A percentile compares a stretch with the other conserved stretches of the same genome.
These are phyloP conservation scores for Cheilosia vernalis DNA, from an alignment of 2,888 invertebrate species.

Conservation along the genomic window DNA sequence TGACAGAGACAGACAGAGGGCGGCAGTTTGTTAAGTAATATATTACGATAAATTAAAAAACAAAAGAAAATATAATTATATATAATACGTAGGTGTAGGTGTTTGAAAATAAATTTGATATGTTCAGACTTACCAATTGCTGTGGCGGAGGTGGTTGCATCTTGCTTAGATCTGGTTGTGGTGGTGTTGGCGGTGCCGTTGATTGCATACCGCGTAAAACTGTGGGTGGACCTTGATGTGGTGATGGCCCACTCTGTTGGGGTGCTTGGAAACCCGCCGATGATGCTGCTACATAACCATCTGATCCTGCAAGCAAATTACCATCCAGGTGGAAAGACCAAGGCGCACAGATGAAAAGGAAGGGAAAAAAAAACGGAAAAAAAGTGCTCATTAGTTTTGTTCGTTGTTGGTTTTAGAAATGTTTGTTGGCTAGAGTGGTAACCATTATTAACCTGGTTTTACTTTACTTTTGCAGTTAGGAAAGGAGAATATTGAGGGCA, in stretches of 20 bases:
- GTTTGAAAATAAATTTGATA: background rate
- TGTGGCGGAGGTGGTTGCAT: slow-evolving; percentile 82
- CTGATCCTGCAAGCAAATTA: slow-evolving; percentile 77
- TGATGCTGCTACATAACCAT: slow-evolving; percentile 83
- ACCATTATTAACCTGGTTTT: too few species aligned
- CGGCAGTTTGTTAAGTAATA: background rate
- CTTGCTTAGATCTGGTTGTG: slow-evolving; percentile 80
- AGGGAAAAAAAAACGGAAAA: background rate
- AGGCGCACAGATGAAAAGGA: background rate
- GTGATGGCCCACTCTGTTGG: slow-evolving; percentile 79
- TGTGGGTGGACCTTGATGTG: slow-evolving; percentile 79
- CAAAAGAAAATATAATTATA: background rate
- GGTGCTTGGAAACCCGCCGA: slow-evolving; percentile 79
- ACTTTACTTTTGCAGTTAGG: too few species aligned
- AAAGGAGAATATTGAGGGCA: too few species aligned
- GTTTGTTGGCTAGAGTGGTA: too few species aligned
- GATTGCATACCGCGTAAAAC: slow-evolving; percentile 80
- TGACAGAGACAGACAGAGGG: background rate
- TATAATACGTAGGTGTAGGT: too few species aligned
- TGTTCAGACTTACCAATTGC: slow-evolving; percentile 79
- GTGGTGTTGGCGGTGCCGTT: slow-evolving; percentile 79
- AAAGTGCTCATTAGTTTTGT: slow-evolving; percentile 50
- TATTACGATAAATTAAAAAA: background rate
- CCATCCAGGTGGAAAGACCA: background rate
- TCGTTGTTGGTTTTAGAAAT: background rate